Conservation (phyloP, 2,888 invertebrate genomes). For the Parelbella ahira region DNA sequence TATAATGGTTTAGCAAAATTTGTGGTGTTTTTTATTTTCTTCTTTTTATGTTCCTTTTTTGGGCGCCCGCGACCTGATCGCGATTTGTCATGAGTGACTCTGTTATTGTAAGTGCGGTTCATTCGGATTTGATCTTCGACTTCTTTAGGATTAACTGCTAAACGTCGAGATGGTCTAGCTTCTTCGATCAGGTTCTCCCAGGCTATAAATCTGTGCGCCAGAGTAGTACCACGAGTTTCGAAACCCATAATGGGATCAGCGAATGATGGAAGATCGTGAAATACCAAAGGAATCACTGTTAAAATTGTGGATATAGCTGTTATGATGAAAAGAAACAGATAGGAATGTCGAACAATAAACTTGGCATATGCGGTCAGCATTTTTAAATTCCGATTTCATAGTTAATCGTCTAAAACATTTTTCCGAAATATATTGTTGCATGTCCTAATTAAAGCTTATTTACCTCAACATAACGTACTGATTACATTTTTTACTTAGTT, state of each 20-base stretch:
- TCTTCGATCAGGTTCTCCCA: conserved; percentile 92
- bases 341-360: conserved; percentile 73
- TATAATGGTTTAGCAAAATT: conserved; percentile 49
- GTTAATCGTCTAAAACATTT: conserved; percentile 55
- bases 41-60: conserved; percentile 59
- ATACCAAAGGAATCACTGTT: conserved; percentile 64
- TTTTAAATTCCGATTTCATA: conserved; percentile 56
- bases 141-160: conserved; percentile 87
- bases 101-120: conserved; percentile 63
- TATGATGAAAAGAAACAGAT: conserved; percentile 61
- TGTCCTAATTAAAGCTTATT: conserved; percentile 29
- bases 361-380: conserved; percentile 74
- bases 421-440: conserved; percentile 30
- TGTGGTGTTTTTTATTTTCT: conserved; percentile 48
- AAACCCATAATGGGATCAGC: conserved; percentile 95
- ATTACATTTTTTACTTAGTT: conserved; percentile 26
- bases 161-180: conserved; percentile 83
- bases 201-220: conserved; percentile 89
- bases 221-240: conserved; percentile 92
- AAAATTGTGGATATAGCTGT: conserved; percentile 61
- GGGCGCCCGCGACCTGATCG: conserved; percentile 56
- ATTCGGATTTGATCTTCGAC: conserved; percentile 77
- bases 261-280: conserved; percentile 85
- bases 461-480: conserved; percentile 16
- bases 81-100: conserved; percentile 47